Evolutionary conservation across 1,140 invertebrate species (phyloP), one percentile per base, ranked within the genome.

Genomic region (Pararge aegeria): DNA sequence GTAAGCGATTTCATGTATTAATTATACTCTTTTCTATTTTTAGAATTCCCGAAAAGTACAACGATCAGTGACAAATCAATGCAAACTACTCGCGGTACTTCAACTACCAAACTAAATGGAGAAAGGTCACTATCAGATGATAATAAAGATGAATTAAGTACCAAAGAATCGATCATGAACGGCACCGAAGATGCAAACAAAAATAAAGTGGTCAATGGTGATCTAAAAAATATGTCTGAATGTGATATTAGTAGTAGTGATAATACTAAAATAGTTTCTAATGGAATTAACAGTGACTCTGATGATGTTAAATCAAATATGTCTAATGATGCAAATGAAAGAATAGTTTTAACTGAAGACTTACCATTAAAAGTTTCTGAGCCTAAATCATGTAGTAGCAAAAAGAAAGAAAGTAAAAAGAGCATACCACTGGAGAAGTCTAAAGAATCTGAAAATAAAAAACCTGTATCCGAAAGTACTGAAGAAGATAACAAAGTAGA

Each of bases 201-300:
- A 61, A 81, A 77, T 63, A 24, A 24, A 24, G 71, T 85, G 70
- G 64, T 81, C 49, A 89, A 89, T 61, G 84, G 84, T 73, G 78
- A 84, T 51, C 66, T 72, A 70, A 85, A 83, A 79, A 81, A 78
- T 66, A 66, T 79, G 73, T 73, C 75, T 73, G 78, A 85, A 77
- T 89, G 87, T 89, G 84, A 88, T 89, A 89, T 86, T 89, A 88
- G 83, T 80, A 84, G 79, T 89, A 88, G 76, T 87, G 73, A 79
- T 83, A 83, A 75, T 68, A 64, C 66, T 80, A 86, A 86, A 80
- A 51, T 89, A 88, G 81, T 87, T 79, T 74, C 80, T 81, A 89
- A 89, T 77, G 87, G 87, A 70, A 70, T 83, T 70, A 79, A 73
- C 66, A 86, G 76, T 79, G 82, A 88, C 80, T 78, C 77, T 65